Percentiles rank a stretch among this genome's conserved stretches.
Evolutionary conservation across 1,140 invertebrate genomes (phyloP).

Genomic region (Cydia splendana): DNA sequence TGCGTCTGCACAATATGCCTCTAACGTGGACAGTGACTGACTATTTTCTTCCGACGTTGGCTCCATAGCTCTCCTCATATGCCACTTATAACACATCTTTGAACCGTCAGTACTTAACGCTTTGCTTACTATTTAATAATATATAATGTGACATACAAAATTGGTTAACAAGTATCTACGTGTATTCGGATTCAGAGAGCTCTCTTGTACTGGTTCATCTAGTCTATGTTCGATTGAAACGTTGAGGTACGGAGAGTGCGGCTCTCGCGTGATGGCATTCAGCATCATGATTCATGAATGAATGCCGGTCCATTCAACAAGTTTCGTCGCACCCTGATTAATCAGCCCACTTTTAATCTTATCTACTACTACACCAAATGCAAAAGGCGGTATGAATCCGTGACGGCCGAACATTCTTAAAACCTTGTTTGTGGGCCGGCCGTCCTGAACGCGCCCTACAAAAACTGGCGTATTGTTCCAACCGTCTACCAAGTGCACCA

Average conservation of each 20-base stretch:
- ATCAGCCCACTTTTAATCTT: conserved; percentile 70
- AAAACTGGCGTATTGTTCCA: conserved; percentile 44
- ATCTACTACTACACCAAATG: conserved; percentile 61
- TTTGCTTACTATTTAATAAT: no score
- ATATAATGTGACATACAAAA: no score
- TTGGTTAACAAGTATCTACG: no score
- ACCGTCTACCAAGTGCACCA: neutral
- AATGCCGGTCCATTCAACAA: conserved; percentile 71
- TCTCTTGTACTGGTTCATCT: neutral
- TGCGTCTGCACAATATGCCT: no score
- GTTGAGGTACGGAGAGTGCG: conserved; percentile 1
- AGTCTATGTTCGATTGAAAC: no score
- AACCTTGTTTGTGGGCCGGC: conserved; percentile 33
- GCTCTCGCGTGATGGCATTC: conserved; percentile 66
- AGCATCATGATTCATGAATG: conserved; percentile 62
- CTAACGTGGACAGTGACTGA: no score
- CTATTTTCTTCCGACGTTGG: no score
- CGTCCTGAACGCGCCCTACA: conserved; percentile 47
- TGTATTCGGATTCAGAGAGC: neutral
- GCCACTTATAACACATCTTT: no score
- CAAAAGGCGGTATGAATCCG: conserved; percentile 4
- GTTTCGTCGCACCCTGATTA: conserved; percentile 76
- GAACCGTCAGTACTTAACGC: no score
- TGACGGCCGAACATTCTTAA: conserved; percentile 10
- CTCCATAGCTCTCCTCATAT: no score